Evolutionary conservation across 2,113 vertebrate genomes (phyloP).

Genomic region (Antidorcas marsupialis): DNA sequence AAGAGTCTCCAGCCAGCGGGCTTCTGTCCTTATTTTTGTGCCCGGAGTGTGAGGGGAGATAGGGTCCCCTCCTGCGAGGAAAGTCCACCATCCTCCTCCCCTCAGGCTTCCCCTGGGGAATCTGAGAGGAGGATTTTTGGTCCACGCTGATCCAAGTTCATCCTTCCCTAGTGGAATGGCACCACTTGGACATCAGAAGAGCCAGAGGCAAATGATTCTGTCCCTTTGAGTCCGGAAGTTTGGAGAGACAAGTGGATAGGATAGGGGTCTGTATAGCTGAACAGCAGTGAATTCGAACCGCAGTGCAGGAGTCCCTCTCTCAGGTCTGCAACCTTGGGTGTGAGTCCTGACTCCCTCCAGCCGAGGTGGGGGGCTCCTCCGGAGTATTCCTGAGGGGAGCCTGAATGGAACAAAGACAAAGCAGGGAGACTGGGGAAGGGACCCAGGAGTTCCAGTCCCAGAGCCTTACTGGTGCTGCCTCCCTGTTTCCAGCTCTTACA

Average conservation of each 20-base stretch:
- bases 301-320: neutral
- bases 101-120: neutral
- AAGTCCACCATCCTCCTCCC: neutral
- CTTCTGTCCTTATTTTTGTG: neutral
- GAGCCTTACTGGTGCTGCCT: neutral
- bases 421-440: neutral
- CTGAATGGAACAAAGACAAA: slow-evolving; percentile 21
- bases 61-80: neutral
- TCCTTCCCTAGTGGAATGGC: neutral
- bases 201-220: neutral
- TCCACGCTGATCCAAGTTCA: neutral
- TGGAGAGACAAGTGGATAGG: neutral
- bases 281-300: neutral
- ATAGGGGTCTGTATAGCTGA: neutral
- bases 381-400: neutral
- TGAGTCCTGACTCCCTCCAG: neutral
- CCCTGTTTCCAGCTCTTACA: slow-evolving; percentile 20
- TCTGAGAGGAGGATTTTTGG: neutral
- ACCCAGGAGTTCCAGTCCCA: neutral
- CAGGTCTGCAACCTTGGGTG: neutral
- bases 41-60: neutral
- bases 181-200: neutral
- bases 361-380: neutral
- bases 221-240: neutral
- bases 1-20: neutral